Base-by-base conservation (phyloP, 1,140 invertebrate species). In the Eumeta japonica region DNA sequence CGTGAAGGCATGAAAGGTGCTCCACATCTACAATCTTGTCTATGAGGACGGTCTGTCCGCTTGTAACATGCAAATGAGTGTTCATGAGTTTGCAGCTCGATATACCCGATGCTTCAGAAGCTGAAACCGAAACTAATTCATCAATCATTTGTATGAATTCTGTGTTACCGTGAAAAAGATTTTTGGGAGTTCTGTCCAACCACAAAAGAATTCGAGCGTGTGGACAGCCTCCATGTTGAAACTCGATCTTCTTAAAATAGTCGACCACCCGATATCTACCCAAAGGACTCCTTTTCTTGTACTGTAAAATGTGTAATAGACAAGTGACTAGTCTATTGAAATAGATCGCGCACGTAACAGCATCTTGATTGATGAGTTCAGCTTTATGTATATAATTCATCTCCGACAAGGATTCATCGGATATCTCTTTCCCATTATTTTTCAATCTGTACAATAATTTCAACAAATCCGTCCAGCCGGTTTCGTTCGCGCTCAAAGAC, bases 211-310 rank as follows among this genome's bases (percentile, higher is more conserved):
- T 51, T 35, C 50, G 42, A 0, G 48, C 54, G 16, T 43, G 39
- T 39, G 51, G 45, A 41, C 50, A 50, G 13, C 62, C 77, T 41
- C 56, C 48, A 55, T 73, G 62, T 54, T 70, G 66, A 57, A 74
- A 78, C 59, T 70, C 74, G 46, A 67, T 63, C 50, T 58, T 35
- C 52, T 51, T 55, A 32, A 57, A 72, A 38, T 60, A 74, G 40
- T 65, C 11, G 0, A 49, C 3, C 17, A 68, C 40, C 11, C 32
- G 16, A 46, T 58, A 56, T 40, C 59, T 52, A 10, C 43, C 37
- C 38, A 65, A 67, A n/a, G 58, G 41, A 50, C 48, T 51, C 28
- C 10, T 10, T n/a, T n/a, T n/a, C n/a, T n/a, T n/a, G n/a, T n/a
- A n/a, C n/a, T n/a, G n/a, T n/a, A n/a, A n/a, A n/a, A n/a, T n/a